phyloP scores from a whole-genome alignment of 2,888 invertebrate genomes.

The Epinotia demarniana region DNA sequence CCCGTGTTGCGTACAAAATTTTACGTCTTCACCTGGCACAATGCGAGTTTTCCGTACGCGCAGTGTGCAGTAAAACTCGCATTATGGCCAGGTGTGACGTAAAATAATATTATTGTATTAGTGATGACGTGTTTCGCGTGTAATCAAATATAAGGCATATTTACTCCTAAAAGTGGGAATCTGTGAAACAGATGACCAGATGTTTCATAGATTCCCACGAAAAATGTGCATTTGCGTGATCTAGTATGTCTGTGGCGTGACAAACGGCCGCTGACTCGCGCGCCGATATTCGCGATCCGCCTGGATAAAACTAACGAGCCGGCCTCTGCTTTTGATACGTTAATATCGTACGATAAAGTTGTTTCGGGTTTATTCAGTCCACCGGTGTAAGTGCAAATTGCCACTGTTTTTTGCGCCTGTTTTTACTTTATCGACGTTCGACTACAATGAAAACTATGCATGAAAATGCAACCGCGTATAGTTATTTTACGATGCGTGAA shows the following conservation, averaged over 20 bases:
- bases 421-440: constrained; percentile 33
- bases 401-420: constrained; percentile 25
- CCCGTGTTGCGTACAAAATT: no score
- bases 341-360: constrained; percentile 37
- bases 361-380: constrained; percentile 38
- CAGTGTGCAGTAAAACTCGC: no score
- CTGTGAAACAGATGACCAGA: no score
- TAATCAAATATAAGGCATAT: no score
- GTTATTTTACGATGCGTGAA: constrained; percentile 28
- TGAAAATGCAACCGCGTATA: constrained; percentile 15
- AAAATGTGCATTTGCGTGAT: not conserved
- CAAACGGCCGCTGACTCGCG: constrained; percentile 32
- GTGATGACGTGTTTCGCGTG: no score
- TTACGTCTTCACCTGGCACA: no score
- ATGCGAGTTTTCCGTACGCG: no score
- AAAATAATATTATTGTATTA: no score
- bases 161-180: no score
- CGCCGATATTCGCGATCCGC: constrained; percentile 34
- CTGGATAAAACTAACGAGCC: constrained; percentile 34
- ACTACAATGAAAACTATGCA: constrained; percentile 29
- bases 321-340: constrained; percentile 36
- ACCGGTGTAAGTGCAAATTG: constrained; percentile 33
- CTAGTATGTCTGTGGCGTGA: constrained; percentile 10
- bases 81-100: no score
- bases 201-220: no score